Percentiles rank a stretch among this genome's conserved stretches.
These are phyloP conservation scores for Phoebastria nigripes DNA, from an alignment of 2,797 vertebrate species.

Conservation along the genomic window DNA sequence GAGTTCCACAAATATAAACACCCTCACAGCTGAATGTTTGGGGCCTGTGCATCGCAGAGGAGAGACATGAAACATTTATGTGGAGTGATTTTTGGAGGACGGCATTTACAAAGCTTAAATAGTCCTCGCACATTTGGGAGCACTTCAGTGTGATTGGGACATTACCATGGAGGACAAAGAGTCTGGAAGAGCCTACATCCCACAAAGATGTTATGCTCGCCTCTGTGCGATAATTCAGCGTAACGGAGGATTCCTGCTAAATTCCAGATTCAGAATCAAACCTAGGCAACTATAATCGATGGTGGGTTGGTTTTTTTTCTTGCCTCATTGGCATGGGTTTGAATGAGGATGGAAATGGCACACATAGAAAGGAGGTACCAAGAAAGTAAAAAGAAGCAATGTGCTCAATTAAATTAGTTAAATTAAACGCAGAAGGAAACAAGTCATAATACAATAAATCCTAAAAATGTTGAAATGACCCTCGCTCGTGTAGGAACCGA, in stretches of 20 bases:
- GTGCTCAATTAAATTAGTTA: not conserved
- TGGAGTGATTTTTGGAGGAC: conserved; percentile 66
- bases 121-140: conserved; percentile 61
- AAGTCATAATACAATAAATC: not conserved
- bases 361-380: not conserved
- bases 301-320: not conserved
- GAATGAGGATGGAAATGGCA: not conserved
- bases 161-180: conserved; percentile 62
- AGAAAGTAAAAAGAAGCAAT: not conserved
- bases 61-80: conserved; percentile 79
- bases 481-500: not conserved
- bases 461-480: not conserved
- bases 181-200: conserved; percentile 44
- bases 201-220: conserved; percentile 28
- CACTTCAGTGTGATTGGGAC: conserved; percentile 69
- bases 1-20: conserved; percentile 84
- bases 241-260: conserved; percentile 44
- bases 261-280: conserved; percentile 33
- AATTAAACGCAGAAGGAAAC: not conserved
- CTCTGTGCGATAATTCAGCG: conserved; percentile 11
- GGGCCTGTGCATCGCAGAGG: conserved; percentile 68
- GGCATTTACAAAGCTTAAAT: conserved; percentile 70
- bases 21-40: conserved; percentile 76
- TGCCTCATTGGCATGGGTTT: not conserved
- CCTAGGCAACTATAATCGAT: not conserved